These are phyloP conservation scores for Dasysyrphus albostriatus DNA, from an alignment of 2,888 invertebrate genomes.

Conservation along the genomic window DNA sequence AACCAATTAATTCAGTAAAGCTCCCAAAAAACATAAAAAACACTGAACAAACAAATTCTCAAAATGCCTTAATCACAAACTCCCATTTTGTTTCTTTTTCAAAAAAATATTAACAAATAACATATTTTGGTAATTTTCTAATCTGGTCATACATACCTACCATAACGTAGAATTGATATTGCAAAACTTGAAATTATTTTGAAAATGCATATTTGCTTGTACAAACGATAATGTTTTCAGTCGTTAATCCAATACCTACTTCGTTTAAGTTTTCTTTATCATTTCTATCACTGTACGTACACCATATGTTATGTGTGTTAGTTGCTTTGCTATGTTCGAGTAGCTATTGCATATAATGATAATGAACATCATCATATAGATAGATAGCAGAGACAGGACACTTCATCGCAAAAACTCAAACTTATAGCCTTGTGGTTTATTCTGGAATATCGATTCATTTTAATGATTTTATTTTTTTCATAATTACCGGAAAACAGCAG, in stretches of 20 bases:
- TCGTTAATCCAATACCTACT: background rate
- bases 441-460: constrained; percentile 24
- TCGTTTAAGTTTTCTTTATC: background rate
- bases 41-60: too few species aligned
- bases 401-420: background rate
- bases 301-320: background rate
- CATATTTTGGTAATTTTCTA: background rate
- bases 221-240: background rate
- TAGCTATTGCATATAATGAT: background rate
- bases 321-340: background rate
- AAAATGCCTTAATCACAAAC: background rate
- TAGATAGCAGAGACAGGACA: background rate
- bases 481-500: constrained; percentile 49
- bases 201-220: background rate
- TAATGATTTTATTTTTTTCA: constrained; percentile 51
- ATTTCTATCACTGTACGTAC: background rate
- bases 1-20: too few species aligned
- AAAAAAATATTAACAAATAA: background rate
- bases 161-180: background rate
- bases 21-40: too few species aligned
- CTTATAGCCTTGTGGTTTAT: background rate
- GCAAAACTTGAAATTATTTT: background rate
- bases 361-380: background rate
- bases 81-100: background rate
- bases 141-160: background rate